A percentile compares a stretch with the other conserved stretches of the same genome.
Evolutionary conservation across 2,113 vertebrate species (phyloP).

Genomic region (Columbina picui): DNA sequence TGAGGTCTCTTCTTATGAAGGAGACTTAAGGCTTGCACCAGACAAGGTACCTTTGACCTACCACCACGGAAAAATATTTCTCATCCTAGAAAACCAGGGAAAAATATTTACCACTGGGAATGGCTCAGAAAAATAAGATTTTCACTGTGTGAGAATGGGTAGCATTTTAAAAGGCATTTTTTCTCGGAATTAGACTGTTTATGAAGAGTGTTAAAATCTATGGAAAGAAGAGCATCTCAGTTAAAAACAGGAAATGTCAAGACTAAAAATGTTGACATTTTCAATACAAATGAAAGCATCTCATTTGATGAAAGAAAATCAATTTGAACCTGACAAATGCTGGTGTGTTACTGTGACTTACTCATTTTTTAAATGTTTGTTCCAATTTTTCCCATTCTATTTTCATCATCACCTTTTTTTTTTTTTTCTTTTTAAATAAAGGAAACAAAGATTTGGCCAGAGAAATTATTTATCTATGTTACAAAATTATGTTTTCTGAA

Average conservation of each 20-base stretch:
- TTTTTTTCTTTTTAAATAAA: background rate
- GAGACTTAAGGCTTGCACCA: background rate
- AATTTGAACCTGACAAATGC: background rate
- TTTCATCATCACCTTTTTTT: background rate
- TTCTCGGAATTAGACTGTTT: background rate
- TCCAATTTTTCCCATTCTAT: background rate
- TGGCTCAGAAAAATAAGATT: background rate
- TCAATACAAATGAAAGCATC: background rate
- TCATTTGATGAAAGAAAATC: constrained; percentile 3
- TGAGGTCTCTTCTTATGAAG: background rate
- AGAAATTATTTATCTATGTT: background rate
- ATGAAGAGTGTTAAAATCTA: background rate
- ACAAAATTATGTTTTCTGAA: background rate
- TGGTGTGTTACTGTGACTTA: background rate
- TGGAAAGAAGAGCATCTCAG: background rate
- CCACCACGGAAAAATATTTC: background rate
- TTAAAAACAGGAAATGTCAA: background rate
- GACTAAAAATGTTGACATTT: background rate
- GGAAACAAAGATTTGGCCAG: background rate
- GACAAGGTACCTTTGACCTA: background rate
- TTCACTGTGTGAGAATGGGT: background rate
- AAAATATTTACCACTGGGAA: background rate
- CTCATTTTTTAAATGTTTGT: background rate
- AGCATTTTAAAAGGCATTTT: background rate
- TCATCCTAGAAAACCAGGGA: background rate